Evolutionary conservation across 2,797 vertebrate species (phyloP), one percentile per base, ranked within the genome.

Genomic region (Poeciliopsis turneri): DNA sequence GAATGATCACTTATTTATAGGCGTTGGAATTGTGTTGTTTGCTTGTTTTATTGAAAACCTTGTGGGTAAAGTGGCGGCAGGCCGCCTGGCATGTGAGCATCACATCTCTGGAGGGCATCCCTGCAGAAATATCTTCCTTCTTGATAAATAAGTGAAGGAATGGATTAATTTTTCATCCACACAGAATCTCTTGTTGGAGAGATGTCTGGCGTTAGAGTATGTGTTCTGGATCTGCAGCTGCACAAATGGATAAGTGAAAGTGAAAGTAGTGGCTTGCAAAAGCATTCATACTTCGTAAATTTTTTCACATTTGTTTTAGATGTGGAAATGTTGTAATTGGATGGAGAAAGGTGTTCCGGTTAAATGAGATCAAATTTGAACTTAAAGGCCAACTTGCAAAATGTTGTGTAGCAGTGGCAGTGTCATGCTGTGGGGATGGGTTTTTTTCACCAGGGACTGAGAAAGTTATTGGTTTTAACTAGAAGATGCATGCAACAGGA

Each of bases 11-110:
- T 96, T 96, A 96, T 96, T 96, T 94, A 96, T 95, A 90, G 92
- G 86, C 93, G 94, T 95, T 93, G 93, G 95, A 95, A 93, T 93
- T 94, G 86, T 96, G 95, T 95, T 96, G 96, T 96, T 96, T 96
- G 95, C 95, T 96, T 96, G 95, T 96, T 96, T 95, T 96, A 95
- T 95, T 96, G 94, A 96, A 94, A 95, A 95, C 90, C 94, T 95
- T 91, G 93, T 93, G 94, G 95, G 90, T 92, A 94, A 94, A 94
- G 95, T 95, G 94, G 92, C 78, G 84, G 86, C 86, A 66, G 92
- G 88, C 88, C 77, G 90, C 87, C 91, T 93, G 92, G 92, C 92
- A 93, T 94, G 93, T 93, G 93, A 95, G 92, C 73, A 84, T 81
- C 84, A 76, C 90, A 84, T 94, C 94, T 95, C 95, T 88, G 71